Base-by-base conservation (phyloP, 2,888 invertebrate genomes). In the Galerucella nymphaeae region DNA sequence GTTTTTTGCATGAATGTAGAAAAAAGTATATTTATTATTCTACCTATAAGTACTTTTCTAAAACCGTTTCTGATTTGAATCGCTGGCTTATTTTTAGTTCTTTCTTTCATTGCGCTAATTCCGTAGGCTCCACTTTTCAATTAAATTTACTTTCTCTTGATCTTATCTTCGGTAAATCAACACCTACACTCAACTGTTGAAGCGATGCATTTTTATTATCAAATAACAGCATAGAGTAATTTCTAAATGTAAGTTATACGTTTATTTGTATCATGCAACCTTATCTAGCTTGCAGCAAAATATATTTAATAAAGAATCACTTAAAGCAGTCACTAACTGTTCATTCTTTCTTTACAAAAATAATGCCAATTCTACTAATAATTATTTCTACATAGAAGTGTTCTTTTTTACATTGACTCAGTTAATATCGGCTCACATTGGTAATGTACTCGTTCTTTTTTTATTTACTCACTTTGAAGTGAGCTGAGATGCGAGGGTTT, bases 71-170 rank as follows among this genome's bases (percentile, higher is more conserved):
- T 59, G 59, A 16, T 5, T n/a, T 38, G n/a, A 59, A 59, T 59
- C 13, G 14, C 16, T 16, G 16, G 41, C 59, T 59, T 59, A 14
- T n/a, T 59, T 38, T 38, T 38, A 38, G 30, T 59, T 38, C 18
- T 13, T 59, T 38, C 59, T 18, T 59, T 59, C 30, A 38, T 59
- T 59, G 59, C 59, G n/a, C 41, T 59, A 38, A 38, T 16, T 38
- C 59, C n/a, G 59, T 14, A 59, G 59, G 59, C 59, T 30, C 48
- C 41, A 62, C n/a, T 63, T 63, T 64, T 55, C 13, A 62, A 69
- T 61, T 42, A 70, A 70, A 70, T 70, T 20, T 62, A 72, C 75
- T 75, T 75, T 75, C 75, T 75, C 75, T 69, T 67, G 75, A 73
- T 73, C 65, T 70, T 70, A 73, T 73, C 73, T 72, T 55, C 30